phyloP scores from a whole-genome alignment of 64 coral and sea anemone species.

The Montipora foliosa region DNA sequence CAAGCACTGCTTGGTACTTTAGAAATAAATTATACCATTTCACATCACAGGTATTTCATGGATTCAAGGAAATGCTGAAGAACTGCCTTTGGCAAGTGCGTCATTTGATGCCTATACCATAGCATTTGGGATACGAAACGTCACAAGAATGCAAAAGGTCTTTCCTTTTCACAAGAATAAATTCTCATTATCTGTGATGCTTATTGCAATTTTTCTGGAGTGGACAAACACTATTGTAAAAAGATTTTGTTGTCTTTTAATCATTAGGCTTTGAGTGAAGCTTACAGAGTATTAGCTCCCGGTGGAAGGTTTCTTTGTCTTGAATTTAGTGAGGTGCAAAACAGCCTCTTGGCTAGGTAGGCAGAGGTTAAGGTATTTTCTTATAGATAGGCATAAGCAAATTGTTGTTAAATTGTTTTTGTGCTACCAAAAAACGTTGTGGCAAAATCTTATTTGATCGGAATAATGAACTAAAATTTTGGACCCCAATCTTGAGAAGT shows the following conservation, averaged over 20 bases:
- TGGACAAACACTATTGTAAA: background rate
- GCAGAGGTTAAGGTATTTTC: background rate
- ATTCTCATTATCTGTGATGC: background rate
- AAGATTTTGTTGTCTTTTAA: background rate
- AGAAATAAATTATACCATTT: background rate
- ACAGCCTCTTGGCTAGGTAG: slow-evolving; percentile 83
- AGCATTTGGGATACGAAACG: slow-evolving; percentile 98
- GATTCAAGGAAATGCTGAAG: slow-evolving; percentile 92
- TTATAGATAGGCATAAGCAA: too few species aligned
- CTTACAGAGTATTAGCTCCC: slow-evolving; percentile 84
- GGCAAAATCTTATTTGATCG: too few species aligned
- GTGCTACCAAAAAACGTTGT: too few species aligned
- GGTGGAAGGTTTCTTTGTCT: slow-evolving; percentile 97
- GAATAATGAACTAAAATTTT: too few species aligned
- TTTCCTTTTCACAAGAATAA: background rate
- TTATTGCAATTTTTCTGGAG: background rate
- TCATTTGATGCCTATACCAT: slow-evolving; percentile 96
- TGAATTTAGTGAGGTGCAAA: slow-evolving; percentile 95
- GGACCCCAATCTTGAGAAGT: too few species aligned
- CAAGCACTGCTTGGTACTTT: too few species aligned
- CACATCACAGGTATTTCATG: slow-evolving; percentile 80
- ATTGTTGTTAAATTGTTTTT: too few species aligned
- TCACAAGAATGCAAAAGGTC: slow-evolving; percentile 96
- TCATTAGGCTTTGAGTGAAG: slow-evolving; percentile 87
- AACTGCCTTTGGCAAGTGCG: slow-evolving; percentile 74